These are phyloP conservation scores for Larimichthys crocea DNA, from an alignment of 2,113 vertebrate species.

Conservation along the genomic window DNA sequence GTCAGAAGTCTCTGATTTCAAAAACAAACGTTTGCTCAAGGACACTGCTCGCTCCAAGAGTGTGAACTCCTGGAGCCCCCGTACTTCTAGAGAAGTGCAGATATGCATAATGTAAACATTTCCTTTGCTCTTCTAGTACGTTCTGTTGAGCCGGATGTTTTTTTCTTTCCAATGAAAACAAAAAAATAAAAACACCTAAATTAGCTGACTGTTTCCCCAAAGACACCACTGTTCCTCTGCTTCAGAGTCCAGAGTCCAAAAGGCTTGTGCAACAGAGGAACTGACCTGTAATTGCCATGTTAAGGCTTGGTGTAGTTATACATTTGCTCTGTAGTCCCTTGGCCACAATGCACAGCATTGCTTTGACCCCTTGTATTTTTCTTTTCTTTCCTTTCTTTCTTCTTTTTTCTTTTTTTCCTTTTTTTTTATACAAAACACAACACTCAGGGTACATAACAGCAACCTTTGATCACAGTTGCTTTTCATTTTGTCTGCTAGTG, in stretches of 20 bases:
- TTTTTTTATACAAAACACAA: conserved; percentile 70
- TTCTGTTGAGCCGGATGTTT: conserved; percentile 87
- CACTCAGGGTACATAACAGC: conserved; percentile 65
- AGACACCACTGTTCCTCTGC: conserved; percentile 84
- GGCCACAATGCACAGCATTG: conserved; percentile 89
- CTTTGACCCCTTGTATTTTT: conserved; percentile 50
- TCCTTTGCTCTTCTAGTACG: conserved; percentile 80
- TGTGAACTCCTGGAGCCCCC: conserved; percentile 75
- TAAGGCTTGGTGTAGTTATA: conserved; percentile 87
- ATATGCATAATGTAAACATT: conserved; percentile 98
- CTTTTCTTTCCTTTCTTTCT: background rate
- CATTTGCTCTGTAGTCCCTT: conserved; percentile 78
- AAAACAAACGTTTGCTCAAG: conserved; percentile 77
- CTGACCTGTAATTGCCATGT: conserved; percentile 88
- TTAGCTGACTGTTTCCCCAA: conserved; percentile 80
- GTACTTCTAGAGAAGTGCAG: conserved; percentile 90
- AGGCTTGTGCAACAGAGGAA: conserved; percentile 91
- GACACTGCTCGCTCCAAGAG: conserved; percentile 74
- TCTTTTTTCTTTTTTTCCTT: conserved; percentile 23
- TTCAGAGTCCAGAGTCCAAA: conserved; percentile 85
- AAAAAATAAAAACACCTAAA: conserved; percentile 60
- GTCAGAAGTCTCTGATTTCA: conserved; percentile 90
- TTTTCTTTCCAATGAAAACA: conserved; percentile 67
- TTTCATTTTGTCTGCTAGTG: conserved; percentile 50
- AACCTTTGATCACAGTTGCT: conserved; percentile 54